phyloP scores from a whole-genome alignment of 2,888 invertebrate genomes.

The Philhelius pedissequus region DNA sequence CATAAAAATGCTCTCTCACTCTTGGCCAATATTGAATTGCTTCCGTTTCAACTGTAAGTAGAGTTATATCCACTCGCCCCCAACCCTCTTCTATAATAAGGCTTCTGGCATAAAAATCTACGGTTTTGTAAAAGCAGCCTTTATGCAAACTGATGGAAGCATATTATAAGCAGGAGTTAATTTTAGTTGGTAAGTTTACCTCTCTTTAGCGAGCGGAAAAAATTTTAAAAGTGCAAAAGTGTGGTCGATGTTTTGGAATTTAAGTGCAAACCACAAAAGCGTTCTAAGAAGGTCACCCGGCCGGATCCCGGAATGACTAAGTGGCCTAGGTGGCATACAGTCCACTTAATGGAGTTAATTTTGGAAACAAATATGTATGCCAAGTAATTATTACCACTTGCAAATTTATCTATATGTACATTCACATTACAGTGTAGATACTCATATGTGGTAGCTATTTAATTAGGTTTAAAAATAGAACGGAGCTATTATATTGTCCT shows the following conservation, averaged over 20 bases:
- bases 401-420: not conserved
- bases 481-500: not conserved
- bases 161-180: constrained; percentile 56
- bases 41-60: constrained; percentile 52
- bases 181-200: constrained; percentile 40
- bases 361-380: not conserved
- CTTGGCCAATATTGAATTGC: constrained; percentile 53
- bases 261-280: constrained; percentile 1
- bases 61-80: not conserved
- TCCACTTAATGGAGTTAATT: not conserved
- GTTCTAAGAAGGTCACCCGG: constrained; percentile 10
- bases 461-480: not conserved
- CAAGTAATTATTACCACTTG: not conserved
- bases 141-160: constrained; percentile 32
- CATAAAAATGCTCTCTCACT: constrained; percentile 37
- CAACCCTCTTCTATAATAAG: not conserved
- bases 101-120: not conserved
- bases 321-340: not conserved
- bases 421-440: not conserved
- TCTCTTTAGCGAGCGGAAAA: constrained; percentile 26
- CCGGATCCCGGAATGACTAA: too few species aligned
- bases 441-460: not conserved
- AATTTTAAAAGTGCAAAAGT: constrained; percentile 20
- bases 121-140: not conserved
- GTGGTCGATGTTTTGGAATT: constrained; percentile 6